phyloP scores from a whole-genome alignment of 2,797 vertebrate genomes.

The Holocentrus rufus region DNA sequence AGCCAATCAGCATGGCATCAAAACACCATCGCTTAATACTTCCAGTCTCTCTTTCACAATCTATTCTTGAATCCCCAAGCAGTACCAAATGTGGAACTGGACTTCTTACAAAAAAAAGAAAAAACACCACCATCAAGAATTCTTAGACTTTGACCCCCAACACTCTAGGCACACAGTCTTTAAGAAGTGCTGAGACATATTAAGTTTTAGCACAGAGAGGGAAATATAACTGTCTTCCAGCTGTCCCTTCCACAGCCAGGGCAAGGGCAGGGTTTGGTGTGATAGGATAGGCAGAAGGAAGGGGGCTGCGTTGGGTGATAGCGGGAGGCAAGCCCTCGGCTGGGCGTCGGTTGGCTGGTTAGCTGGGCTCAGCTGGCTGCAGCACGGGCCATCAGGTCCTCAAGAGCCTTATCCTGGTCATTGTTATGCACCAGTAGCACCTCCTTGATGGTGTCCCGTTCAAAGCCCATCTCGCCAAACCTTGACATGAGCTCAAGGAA shows the following conservation, averaged over 20 bases:
- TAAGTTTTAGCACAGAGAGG: conserved; percentile 68
- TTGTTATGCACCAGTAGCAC: conserved; percentile 95
- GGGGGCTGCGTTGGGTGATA: conserved; percentile 61
- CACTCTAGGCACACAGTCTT: conserved; percentile 70
- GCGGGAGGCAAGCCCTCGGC: conserved; percentile 55
- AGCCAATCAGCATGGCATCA: conserved; percentile 54
- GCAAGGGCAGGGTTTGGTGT: conserved; percentile 64
- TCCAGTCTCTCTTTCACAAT: conserved; percentile 30
- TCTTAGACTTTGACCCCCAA: conserved; percentile 54
- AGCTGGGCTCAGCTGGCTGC: conserved; percentile 88
- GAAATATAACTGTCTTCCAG: conserved; percentile 60
- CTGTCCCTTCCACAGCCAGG: conserved; percentile 66
- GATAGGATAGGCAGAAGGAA: conserved; percentile 58
- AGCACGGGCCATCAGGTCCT: conserved; percentile 95
- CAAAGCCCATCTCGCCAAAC: conserved; percentile 99
- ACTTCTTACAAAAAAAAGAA: conserved; percentile 38
- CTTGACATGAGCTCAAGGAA: conserved; percentile 96
- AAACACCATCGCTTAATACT: conserved; percentile 41
- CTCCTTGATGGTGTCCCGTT: conserved; percentile 94
- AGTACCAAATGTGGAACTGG: conserved; percentile 54
- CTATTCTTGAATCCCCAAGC: conserved; percentile 42
- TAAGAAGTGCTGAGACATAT: conserved; percentile 73
- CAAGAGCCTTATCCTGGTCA: conserved; percentile 93
- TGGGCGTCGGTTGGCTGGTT: conserved; percentile 43
- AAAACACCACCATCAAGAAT: conserved; percentile 46